Base-by-base conservation (phyloP, 2,888 invertebrate species). In the Drosophila prostipennis region DNA sequence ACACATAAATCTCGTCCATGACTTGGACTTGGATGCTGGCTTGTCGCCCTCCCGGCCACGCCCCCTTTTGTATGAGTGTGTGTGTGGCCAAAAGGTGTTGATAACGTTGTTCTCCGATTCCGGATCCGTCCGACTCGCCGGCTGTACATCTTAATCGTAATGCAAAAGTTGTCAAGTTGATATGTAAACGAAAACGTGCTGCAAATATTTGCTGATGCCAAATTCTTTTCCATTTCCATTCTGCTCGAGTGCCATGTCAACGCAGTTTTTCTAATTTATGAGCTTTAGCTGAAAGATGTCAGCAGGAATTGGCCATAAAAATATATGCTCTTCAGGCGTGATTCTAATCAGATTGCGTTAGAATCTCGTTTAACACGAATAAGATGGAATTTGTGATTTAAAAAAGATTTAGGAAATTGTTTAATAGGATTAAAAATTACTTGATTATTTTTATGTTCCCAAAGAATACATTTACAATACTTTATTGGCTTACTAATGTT, bases 101-200 rank as follows among this genome's bases (percentile, higher is more conserved):
- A 88, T 83, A 83, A 88, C 84, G 74, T 86, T 82, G 86, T 81
- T 75, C 73, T 64, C 61, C 75, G 57, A 36, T 51, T 29, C 34
- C 16, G 29, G 19, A 32, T 37, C 37, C 37, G 53, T 58, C 58
- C 32, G 34, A 16, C 32, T 55, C 32, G 42, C 58, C 34, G 39
- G 77, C 74, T 80, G 87, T 88, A 88, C 89, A 87, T 83, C 84
- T 85, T 87, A 85, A 85, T 85, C 89, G 89, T 84, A 87, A 84
- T 83, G 87, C 80, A 87, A 88, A 83, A 84, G 77, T 77, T 87
- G 84, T 83, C 88, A 83, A 77, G 83, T 79, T 83, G 88, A 83
- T 83, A 82, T 83, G 82, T 87, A 83, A 82, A 83, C 82, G 82
- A 80, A 89, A 83, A 85, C 84, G 84, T 85, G 84, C 84, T 59